Base-by-base conservation (phyloP, 2,113 vertebrate species). In the Rhombomys opimus region DNA sequence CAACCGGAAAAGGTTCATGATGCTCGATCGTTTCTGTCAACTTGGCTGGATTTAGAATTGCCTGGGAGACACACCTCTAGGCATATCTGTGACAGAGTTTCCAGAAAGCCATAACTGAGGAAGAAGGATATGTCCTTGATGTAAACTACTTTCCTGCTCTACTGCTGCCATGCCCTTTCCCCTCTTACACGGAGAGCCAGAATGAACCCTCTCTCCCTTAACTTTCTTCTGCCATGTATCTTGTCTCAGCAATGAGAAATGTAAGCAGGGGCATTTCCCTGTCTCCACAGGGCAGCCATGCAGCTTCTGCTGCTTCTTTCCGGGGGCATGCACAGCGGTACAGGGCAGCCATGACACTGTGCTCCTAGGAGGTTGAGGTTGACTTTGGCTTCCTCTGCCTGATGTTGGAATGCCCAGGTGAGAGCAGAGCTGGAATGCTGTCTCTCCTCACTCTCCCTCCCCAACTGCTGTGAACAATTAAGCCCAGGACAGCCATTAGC, bases 401-500 rank as follows among this genome's bases (percentile, higher is more conserved):
- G 0, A 84, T 76, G 50, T 7, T 12, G 90, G 82, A 75, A 38
- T n/a, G 52, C 61, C 38, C 78, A 41, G 77, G 75, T 50, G 8
- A 4, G 30, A 92, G 32, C 67, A 70, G 93, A 77, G 41, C 70
- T 12, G 27, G 92, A 67, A 41, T 52, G 18, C 22, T 27, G 70
- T 78, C 54, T 54, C 52, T 50, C n/a, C 30, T 14, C 5, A 10
- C 30, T 73, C 57, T 38, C n/a, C 23, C 77, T 89, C 68, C 92
- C 76, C 63, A 76, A 7, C 97, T 75, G 73, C 96, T 95, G 77
- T 0, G 1, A 93, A 97, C 96, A 95, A 91, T 97, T 96, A 97
- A 75, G 82, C 95, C 89, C 96, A 95, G 93, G 86, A 95, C 94
- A 67, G 90, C 97, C 93, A 73, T 96, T 96, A 96, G 77, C 95